Evolutionary conservation across 2,888 invertebrate genomes (phyloP).

Genomic region (Achlya flavicornis): DNA sequence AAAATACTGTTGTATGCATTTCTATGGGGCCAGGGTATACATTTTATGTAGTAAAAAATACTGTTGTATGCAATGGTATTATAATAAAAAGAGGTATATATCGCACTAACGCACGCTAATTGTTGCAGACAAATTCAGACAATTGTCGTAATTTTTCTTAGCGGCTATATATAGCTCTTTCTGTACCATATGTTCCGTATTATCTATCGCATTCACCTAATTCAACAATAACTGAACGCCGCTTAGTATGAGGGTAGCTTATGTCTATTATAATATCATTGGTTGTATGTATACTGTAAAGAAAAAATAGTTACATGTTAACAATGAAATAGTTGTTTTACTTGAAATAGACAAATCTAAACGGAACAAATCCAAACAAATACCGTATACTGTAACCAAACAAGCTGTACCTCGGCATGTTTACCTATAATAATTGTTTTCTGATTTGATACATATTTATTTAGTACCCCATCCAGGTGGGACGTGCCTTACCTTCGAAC

Average conservation of each 20-base stretch:
- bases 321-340: not conserved
- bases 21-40: no score
- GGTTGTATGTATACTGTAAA: no score
- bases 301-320: not conserved
- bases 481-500: slow-evolving; percentile 11
- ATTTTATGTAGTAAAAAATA: not conserved
- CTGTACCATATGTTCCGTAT: no score
- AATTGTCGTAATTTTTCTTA: no score
- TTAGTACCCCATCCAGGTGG: slow-evolving; percentile 27
- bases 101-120: no score
- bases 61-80: not conserved
- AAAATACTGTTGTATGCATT: not conserved
- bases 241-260: no score
- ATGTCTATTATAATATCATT: no score
- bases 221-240: no score
- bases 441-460: slow-evolving; percentile 50
- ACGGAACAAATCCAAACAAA: slow-evolving; percentile 11
- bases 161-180: no score
- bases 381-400: slow-evolving; percentile 10
- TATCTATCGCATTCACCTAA: no score
- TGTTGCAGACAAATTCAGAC: no score
- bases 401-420: slow-evolving; percentile 27
- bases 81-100: no score
- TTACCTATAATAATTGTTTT: slow-evolving; percentile 56
- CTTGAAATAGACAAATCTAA: not conserved